Evolutionary conservation across 2,888 invertebrate species (phyloP), one percentile per base, ranked within the genome.

Genomic region (Melanophora roralis): DNA sequence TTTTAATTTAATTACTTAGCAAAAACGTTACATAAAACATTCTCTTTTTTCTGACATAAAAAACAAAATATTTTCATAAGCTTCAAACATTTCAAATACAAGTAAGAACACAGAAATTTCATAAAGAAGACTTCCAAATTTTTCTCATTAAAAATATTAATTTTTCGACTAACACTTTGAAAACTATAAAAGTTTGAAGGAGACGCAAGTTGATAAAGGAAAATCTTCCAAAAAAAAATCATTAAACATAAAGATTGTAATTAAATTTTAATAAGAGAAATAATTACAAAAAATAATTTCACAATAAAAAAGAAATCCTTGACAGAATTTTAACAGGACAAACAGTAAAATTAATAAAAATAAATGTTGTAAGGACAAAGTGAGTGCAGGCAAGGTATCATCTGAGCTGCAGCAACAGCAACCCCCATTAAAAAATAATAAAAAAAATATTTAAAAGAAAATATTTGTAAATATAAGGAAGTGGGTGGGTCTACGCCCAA

Each of bases 141-240:
- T 49, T 38, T 47, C 55, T 64, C 55, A 73, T 73, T 73, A 49
- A 57, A 64, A 12, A 45, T 38, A 11, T 40, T 1, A 47, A 16
- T 45, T 6, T 47, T 53, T 43, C 12, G 32, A 27, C 27, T 6
- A 27, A 27, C 27, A 12, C 6, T 21, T 65, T 5, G 3, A 27
- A 14, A 9, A 38, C 36, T 19, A 43, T 43, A 19, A 36, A 9
- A 7, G 27, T 11, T 14, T n/a, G n/a, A 53, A 32, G 16, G 27
- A 47, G 32, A 19, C n/a, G n/a, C n/a, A 27, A 27, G 27, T 27
- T 27, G 27, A 34, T 36, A 5, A 53, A 53, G 36, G 43, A 72
- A 65, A 74, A 65, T 65, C 57, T 36, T 51, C 67, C 45, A 21
- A 59, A 55, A 75, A 75, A 55, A 75, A 75, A 68, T 64, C 23